Evolutionary conservation across 2,888 invertebrate species (phyloP).

Genomic region (Resseliella maxima): DNA sequence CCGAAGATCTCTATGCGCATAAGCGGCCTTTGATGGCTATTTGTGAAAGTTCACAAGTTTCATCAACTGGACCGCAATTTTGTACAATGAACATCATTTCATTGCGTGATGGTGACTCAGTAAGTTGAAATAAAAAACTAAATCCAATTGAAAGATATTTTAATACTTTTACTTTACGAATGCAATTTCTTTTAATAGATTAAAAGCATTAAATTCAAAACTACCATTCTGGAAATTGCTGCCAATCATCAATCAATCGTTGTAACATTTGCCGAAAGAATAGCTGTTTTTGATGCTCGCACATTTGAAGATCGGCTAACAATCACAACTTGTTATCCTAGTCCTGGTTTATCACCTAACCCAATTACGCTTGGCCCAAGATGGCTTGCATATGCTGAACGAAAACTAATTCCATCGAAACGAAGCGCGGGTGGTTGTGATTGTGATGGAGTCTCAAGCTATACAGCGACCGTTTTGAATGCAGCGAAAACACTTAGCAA

Average conservation of each 20-base stretch:
- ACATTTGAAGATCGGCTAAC: conserved; percentile 87
- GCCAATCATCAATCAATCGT: conserved; percentile 91
- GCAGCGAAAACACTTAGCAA: conserved; percentile 94
- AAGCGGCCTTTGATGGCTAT: conserved; percentile 91
- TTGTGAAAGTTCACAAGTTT: conserved; percentile 84
- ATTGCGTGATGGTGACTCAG: conserved; percentile 69
- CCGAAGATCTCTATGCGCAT: conserved; percentile 71
- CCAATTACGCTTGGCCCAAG: conserved; percentile 88
- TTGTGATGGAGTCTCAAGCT: conserved; percentile 86
- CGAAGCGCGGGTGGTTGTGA: conserved; percentile 87
- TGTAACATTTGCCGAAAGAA: conserved; percentile 88
- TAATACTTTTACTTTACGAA: conserved; percentile 57
- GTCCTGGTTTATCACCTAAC: conserved; percentile 78
- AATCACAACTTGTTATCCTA: conserved; percentile 89
- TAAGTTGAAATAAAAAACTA: conserved; percentile 59
- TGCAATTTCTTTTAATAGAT: conserved; percentile 68
- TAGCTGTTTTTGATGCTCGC: conserved; percentile 91
- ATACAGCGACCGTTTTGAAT: conserved; percentile 92
- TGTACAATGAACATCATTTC: conserved; percentile 88
- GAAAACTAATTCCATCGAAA: conserved; percentile 81
- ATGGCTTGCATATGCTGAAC: conserved; percentile 89
- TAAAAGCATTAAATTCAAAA: conserved; percentile 93
- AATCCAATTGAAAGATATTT: conserved; percentile 42
- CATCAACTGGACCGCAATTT: conserved; percentile 73
- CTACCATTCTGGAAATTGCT: conserved; percentile 85